A percentile compares a stretch with the other conserved stretches of the same genome.
These are phyloP conservation scores for Megaceryle torquata DNA, from an alignment of 2,113 vertebrate species.

Conservation along the genomic window DNA sequence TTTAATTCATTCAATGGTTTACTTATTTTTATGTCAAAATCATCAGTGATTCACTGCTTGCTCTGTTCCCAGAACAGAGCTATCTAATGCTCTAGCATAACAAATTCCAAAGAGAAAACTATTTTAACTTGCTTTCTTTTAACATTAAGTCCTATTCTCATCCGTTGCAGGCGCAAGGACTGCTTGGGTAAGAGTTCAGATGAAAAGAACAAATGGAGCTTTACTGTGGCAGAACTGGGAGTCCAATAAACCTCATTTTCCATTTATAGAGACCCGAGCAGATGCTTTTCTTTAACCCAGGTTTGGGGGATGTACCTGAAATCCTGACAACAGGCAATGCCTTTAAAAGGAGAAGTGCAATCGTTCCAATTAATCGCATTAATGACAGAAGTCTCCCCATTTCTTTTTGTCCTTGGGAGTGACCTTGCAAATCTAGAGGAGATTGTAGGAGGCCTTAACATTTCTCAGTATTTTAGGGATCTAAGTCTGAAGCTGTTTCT, in stretches of 20 bases:
- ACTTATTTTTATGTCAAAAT: conserved; percentile 17
- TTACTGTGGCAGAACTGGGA: not conserved
- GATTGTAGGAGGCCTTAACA: not conserved
- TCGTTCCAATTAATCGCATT: not conserved
- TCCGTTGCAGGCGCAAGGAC: not conserved
- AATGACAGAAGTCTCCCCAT: not conserved
- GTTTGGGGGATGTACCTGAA: not conserved
- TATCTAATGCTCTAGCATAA: not conserved
- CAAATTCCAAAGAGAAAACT: not conserved
- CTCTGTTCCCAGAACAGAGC: not conserved
- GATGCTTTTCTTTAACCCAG: not conserved
- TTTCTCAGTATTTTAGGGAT: not conserved
- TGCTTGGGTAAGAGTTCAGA: not conserved
- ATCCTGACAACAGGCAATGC: not conserved
- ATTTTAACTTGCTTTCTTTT: not conserved
- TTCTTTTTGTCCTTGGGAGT: not conserved
- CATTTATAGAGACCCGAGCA: not conserved
- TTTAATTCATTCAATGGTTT: not conserved
- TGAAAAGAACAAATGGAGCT: not conserved
- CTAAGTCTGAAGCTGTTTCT: not conserved
- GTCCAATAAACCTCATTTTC: not conserved
- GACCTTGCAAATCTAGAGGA: not conserved
- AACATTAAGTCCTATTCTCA: not conserved
- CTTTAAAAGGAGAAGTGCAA: not conserved
- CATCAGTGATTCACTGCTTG: not conserved